Conservation (phyloP, 2,888 invertebrate species). For the Erebia palarica region DNA sequence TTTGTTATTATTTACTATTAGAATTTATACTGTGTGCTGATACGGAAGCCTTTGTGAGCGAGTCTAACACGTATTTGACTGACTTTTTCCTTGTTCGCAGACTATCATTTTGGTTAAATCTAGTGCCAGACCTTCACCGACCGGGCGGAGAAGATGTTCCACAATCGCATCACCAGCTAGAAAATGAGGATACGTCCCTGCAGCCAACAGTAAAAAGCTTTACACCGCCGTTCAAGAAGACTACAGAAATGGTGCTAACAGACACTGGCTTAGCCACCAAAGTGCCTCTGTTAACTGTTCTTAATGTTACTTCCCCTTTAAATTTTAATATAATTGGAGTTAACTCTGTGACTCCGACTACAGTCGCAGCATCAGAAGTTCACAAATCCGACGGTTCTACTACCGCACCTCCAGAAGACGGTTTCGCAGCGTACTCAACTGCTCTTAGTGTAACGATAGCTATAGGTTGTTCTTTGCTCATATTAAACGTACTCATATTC, state of each 20-base stretch:
- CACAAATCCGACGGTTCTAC: slow-evolving; percentile 75
- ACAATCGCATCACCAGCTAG: slow-evolving; percentile 91
- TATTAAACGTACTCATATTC: slow-evolving; percentile 95
- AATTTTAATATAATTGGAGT: slow-evolving; percentile 71
- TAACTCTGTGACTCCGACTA: slow-evolving; percentile 66
- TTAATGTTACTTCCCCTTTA: slow-evolving; percentile 71
- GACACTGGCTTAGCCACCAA: slow-evolving; percentile 70
- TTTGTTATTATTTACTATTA: too few species aligned
- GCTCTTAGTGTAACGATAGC: slow-evolving; percentile 96
- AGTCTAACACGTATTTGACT: too few species aligned
- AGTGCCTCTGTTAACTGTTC: slow-evolving; percentile 63
- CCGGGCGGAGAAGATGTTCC: slow-evolving; percentile 94
- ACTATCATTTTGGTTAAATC: slow-evolving; percentile 96
- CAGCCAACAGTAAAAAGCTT: slow-evolving; percentile 82
- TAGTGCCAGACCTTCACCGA: slow-evolving; percentile 95
- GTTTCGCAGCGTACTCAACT: slow-evolving; percentile 94
- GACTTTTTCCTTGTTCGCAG: slow-evolving; percentile 62
- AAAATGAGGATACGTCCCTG: slow-evolving; percentile 85
- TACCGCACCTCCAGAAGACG: slow-evolving; percentile 88
- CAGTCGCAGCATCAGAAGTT: slow-evolving; percentile 56
- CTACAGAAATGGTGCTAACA: slow-evolving; percentile 75
- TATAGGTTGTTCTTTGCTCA: slow-evolving; percentile 95
- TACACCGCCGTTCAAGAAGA: slow-evolving; percentile 80
- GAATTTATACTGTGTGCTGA: too few species aligned
- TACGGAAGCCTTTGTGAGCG: too few species aligned